phyloP scores from a whole-genome alignment of 2,797 vertebrate genomes.

The Macrochelys suwanniensis region DNA sequence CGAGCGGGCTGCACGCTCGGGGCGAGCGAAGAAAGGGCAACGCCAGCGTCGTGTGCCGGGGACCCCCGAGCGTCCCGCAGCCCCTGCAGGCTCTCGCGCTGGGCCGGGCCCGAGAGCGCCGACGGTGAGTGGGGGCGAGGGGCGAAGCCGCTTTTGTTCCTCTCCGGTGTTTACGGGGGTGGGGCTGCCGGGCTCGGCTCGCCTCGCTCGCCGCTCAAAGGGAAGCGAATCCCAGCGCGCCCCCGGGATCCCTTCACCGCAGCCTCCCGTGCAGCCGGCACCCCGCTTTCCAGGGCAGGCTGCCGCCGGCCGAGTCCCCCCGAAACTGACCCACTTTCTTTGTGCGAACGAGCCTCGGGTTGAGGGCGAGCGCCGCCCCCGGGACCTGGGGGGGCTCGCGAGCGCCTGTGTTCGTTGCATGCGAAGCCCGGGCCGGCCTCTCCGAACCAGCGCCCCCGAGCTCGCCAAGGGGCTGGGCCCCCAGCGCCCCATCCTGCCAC shows the following conservation, averaged over 20 bases:
- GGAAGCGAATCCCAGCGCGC: too few species aligned
- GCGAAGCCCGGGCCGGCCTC: neutral
- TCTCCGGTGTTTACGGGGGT: constrained; percentile 14
- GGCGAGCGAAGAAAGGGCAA: neutral
- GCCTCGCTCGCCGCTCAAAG: neutral
- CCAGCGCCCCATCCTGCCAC: neutral
- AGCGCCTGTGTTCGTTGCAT: neutral
- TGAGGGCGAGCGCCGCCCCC: neutral
- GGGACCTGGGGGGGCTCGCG: neutral
- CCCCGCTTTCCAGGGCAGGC: neutral
- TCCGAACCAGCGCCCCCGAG: neutral
- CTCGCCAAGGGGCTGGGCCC: neutral
- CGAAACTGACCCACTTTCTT: neutral
- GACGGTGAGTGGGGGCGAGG: neutral
- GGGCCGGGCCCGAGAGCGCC: neutral
- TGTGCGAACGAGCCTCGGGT: too few species aligned
- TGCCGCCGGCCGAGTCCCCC: too few species aligned
- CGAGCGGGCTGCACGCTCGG: constrained; percentile 16
- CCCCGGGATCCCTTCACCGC: too few species aligned
- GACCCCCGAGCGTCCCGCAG: neutral
- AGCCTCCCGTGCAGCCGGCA: too few species aligned
- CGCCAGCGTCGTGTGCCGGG: constrained; percentile 52
- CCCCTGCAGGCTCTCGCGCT: neutral
- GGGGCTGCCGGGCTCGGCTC: constrained; percentile 17
- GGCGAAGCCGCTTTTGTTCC: too few species aligned